Evolutionary conservation across 64 coral and sea anemone species (phyloP).

Genomic region (Stichodactyla mertensii): DNA sequence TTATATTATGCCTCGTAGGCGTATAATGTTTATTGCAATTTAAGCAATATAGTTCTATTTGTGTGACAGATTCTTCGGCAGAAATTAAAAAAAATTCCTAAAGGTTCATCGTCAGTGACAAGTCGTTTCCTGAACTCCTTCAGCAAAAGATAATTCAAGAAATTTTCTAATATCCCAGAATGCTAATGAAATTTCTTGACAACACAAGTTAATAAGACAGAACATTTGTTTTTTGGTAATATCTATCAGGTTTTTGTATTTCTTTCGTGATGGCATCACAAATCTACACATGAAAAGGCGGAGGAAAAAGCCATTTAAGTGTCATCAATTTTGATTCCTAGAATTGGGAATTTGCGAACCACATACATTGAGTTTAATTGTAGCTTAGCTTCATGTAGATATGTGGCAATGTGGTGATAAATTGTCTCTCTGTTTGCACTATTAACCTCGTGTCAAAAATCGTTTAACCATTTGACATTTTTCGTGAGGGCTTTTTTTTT

Average conservation of each 20-base stretch:
- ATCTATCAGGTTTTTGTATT: background rate
- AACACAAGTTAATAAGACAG: slow-evolving; percentile 4
- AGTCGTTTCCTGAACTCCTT: slow-evolving; percentile 6
- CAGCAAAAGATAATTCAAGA: background rate
- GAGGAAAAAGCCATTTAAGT: background rate
- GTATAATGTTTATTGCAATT: slow-evolving; percentile 19
- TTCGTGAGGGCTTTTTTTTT: background rate
- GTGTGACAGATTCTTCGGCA: background rate
- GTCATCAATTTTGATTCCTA: background rate
- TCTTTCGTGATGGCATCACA: background rate
- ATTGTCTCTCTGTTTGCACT: slow-evolving; percentile 18
- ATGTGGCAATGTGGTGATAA: slow-evolving; percentile 4
- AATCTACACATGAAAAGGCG: background rate
- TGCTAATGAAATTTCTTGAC: background rate
- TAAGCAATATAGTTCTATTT: slow-evolving; percentile 11
- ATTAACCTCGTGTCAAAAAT: slow-evolving; percentile 30
- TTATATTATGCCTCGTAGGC: background rate
- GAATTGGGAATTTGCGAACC: background rate
- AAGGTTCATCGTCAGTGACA: background rate
- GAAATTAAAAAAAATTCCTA: background rate
- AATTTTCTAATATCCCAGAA: background rate
- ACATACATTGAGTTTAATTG: slow-evolving; percentile 5
- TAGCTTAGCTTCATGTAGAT: slow-evolving; percentile 19
- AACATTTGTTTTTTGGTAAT: slow-evolving; percentile 3
- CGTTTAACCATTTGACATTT: slow-evolving; percentile 24